phyloP scores from a whole-genome alignment of 2,113 vertebrate species.

The Toxotes jaculatrix region DNA sequence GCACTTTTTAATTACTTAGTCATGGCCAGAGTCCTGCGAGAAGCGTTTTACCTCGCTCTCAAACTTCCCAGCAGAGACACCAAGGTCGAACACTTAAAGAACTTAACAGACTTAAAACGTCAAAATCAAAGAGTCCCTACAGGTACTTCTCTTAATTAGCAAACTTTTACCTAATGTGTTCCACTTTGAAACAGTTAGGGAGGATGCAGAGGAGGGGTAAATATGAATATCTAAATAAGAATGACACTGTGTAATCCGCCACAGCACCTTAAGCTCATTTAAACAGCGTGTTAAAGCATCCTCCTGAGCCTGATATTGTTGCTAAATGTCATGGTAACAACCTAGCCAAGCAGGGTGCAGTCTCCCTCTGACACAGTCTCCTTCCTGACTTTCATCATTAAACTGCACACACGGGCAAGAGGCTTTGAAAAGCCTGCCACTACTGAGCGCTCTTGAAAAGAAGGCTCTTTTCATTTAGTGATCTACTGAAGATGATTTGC shows the following conservation, averaged over 20 bases:
- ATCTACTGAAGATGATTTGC: conserved; percentile 74
- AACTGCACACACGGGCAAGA: conserved; percentile 62
- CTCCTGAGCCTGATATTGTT: conserved; percentile 39
- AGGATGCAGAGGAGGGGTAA: conserved; percentile 14
- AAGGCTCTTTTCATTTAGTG: conserved; percentile 74
- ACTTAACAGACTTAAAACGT: conserved; percentile 58
- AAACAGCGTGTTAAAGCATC: conserved; percentile 39
- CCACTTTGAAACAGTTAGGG: conserved; percentile 25
- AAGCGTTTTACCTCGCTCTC: conserved; percentile 43
- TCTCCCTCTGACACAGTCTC: conserved; percentile 53
- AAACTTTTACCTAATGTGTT: conserved; percentile 34
- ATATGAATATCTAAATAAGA: conserved; percentile 38
- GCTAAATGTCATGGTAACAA: conserved; percentile 68
- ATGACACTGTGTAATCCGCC: conserved; percentile 18
- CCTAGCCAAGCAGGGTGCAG: conserved; percentile 54
- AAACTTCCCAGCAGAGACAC: conserved; percentile 47
- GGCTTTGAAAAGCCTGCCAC: conserved; percentile 65
- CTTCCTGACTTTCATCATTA: conserved; percentile 74
- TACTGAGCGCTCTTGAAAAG: conserved; percentile 69
- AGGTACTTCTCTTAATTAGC: conserved; percentile 59
- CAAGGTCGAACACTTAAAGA: conserved; percentile 69
- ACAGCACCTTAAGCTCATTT: conserved; percentile 21
- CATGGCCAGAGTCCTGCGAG: conserved; percentile 56
- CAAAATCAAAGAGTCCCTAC: conserved; percentile 55
- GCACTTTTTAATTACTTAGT: conserved; percentile 76